Evolutionary conservation across 2,888 invertebrate species (phyloP), one percentile per base, ranked within the genome.

Genomic region (Coenonympha arcania): DNA sequence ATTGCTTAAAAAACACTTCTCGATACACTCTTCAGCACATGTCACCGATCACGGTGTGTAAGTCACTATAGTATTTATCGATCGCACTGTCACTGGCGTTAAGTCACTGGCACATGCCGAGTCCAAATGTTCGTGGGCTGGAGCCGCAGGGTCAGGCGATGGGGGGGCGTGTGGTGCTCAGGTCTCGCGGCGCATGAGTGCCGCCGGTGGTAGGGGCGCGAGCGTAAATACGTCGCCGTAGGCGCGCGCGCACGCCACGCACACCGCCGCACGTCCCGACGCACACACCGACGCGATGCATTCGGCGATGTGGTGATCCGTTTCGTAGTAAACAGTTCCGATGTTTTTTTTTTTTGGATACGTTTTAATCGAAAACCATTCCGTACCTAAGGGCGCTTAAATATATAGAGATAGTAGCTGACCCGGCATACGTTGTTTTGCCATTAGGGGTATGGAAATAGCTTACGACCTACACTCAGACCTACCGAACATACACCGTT

Each of bases 121-220:
- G 58, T 69, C 67, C 67, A 66, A 62, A 68, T 63, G 61, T 68
- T 63, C n/a, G 24, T 39, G 13, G 39, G 15, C 22, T 62, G 68
- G 75, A 75, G 73, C 76, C 70, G 51, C 47, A 52, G 56, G 16
- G 15, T 33, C 4, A 16, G 47, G 41, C 36, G 50, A 76, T 71
- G 79, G 76, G 79, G 76, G 76, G 76, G 71, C 84, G 86, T 86
- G 86, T 84, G 82, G 62, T 76, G 80, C 54, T 77, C 69, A 69
- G 73, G 75, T 79, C 81, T 76, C 63, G 74, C 82, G 71, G 84
- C 79, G 85, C 85, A 83, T 85, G 82, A 86, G 86, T 86, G 86
- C 69, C 77, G 65, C 72, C 69, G 72, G 80, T 85, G 84, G 86
- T 77, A 85, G 85, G 84, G 84, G 79, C 79, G 77, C 75, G 56